Evolutionary conservation across 35 echinoderm and acorn worm genomes (phyloP), one percentile per base, ranked within the genome.

Genomic region (Ophioderma brevispina): DNA sequence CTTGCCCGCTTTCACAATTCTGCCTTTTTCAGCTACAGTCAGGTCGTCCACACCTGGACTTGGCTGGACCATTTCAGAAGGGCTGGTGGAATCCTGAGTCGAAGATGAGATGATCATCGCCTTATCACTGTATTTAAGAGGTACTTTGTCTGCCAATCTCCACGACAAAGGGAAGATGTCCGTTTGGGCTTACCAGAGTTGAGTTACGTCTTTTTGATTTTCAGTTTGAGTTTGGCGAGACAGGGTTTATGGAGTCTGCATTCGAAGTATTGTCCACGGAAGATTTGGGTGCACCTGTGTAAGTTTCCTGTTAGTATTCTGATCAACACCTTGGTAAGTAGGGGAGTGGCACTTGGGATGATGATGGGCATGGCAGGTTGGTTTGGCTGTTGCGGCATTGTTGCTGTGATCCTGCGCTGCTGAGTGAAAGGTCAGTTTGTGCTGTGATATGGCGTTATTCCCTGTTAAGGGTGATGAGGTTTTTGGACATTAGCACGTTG

Each of bases 11-110:
- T 99, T 99, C 14, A 81, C 94, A 39, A 85, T 99, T 50, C 93
- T n/a, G n/a, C n/a, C 93, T 80, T 95, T 99, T 76, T 99, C 94
- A 13, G 97, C 97, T 10, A 99, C 64, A 11, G 97, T 95, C 18
- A 84, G 91, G 76, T 95, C 95, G 25, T 40, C 31, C 33, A 78
- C 81, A 2, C 77, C 77, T 36, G 32, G 83, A n/a, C 63, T 80
- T 38, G 88, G 83, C 19, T 75, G 33, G 19, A 31, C 21, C 4
- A 38, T 35, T 13, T 39, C 80, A 35, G 40, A 36, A 32, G 41
- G 17, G 10, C 21, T 40, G 36, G 30, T 5, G 31, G 36, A 19
- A 37, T 33, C 37, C 13, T 40, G 31, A 17, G 79, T 32, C 11
- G 80, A 80, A 13, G 79, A 37, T 35, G 80, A 43, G 5, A n/a